Base-by-base conservation (phyloP, 2,797 vertebrate species). In the Gallinago nigripennis region DNA sequence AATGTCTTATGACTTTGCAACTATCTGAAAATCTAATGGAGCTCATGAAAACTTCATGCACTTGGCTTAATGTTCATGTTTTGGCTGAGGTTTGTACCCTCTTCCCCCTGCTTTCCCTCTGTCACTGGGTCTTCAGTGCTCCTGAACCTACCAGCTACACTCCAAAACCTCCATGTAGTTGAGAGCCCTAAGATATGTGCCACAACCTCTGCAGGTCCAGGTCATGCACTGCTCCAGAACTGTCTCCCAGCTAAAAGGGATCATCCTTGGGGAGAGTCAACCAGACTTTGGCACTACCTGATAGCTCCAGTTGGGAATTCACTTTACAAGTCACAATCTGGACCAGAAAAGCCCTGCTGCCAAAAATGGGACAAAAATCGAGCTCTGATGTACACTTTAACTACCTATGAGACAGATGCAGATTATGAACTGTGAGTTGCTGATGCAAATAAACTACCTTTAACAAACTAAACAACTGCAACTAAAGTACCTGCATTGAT, bases 371-470 rank as follows among this genome's bases (percentile, higher is more conserved):
- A 48, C 37, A 75, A 75, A 82, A 63, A 0, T 4, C 21, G 50
- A 43, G 24, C 24, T 89, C 27, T 53, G 63, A 86, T 82, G 81
- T 58, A 10, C 57, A 81, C 7, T 5, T 50, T 48, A 61, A 33
- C 14, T 50, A 65, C 51, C 80, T 69, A 16, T 35, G 16, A 84
- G 19, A 50, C 7, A 46, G 35, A 43, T 7, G 2, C 0, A 43
- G 24, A 84, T 6, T 1, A 6, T 79, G 16, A 61, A 37, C 4
- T 1, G 0, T 0, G 19, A 84, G 21, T 0, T 64, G 31, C 19
- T 1, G 8, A 30, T 46, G 13, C 9, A 79, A 87, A 84, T 56
- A 56, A 75, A 72, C 20, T 45, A 15, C 16, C 2, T 21, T 75
- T 68, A 82, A 25, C 43, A 78, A 75, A 86, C 45, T 66, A 58